phyloP scores from a whole-genome alignment of 2,888 invertebrate species.

The Automeris io region DNA sequence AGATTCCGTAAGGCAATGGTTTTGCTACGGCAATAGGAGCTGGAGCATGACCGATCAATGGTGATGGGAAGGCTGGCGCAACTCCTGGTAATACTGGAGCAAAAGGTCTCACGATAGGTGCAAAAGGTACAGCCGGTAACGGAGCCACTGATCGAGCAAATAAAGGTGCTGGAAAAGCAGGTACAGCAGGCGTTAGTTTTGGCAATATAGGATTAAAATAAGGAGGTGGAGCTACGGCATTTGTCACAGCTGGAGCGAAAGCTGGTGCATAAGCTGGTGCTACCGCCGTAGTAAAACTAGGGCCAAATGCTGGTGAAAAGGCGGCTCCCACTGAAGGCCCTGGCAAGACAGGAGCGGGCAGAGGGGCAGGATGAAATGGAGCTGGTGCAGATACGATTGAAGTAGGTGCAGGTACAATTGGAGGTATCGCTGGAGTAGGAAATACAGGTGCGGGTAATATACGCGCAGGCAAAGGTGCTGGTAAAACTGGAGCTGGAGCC shows the following conservation, averaged over 20 bases:
- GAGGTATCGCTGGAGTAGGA: slow-evolving; percentile 16
- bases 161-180: slow-evolving; percentile 16
- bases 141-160: slow-evolving; percentile 21
- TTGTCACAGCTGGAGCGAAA: slow-evolving; percentile 5
- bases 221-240: slow-evolving; percentile 13
- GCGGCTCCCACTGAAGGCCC: slow-evolving; percentile 10
- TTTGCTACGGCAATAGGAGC: slow-evolving; percentile 39
- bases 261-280: slow-evolving; percentile 10
- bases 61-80: slow-evolving; percentile 25
- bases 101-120: slow-evolving; percentile 35
- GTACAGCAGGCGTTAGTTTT: slow-evolving; percentile 15
- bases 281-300: not conserved
- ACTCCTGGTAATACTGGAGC: slow-evolving; percentile 27
- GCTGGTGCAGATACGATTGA: slow-evolving; percentile 14
- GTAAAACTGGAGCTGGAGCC: slow-evolving; percentile 23
- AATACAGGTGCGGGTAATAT: slow-evolving; percentile 23
- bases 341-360: slow-evolving; percentile 7
- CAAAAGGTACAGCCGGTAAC: slow-evolving; percentile 36
- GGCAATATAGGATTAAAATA: slow-evolving; percentile 22
- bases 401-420: slow-evolving; percentile 22
- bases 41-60: slow-evolving; percentile 36
- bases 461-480: slow-evolving; percentile 23
- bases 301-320: slow-evolving; percentile 12
- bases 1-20: slow-evolving; percentile 29
- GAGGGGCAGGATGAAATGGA: not conserved